A percentile compares a stretch with the other conserved stretches of the same genome.
Conservation (phyloP, 1,140 invertebrate genomes). For the Lepidurus apus region DNA sequence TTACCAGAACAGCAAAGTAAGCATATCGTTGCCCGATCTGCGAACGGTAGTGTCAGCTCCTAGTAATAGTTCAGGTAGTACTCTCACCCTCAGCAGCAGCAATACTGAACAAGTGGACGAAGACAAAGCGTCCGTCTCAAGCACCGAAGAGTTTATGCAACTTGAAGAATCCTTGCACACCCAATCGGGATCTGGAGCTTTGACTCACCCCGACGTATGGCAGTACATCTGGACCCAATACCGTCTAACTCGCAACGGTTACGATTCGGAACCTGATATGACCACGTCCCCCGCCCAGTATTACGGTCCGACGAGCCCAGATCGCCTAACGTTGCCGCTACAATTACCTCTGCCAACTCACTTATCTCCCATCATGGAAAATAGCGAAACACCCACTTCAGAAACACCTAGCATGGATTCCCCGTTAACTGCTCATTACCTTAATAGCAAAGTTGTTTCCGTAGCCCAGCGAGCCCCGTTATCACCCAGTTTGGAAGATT, state of each 20-base stretch:
- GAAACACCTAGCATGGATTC: slow-evolving; percentile 12
- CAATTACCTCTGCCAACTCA: slow-evolving; percentile 38
- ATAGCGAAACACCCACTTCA: slow-evolving; percentile 51
- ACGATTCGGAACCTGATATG: background rate
- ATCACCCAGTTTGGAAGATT: slow-evolving; percentile 53
- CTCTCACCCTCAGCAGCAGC: background rate
- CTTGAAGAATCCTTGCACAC: background rate
- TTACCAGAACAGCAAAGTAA: slow-evolving; percentile 21
- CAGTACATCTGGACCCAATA: background rate
- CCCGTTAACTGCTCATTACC: slow-evolving; percentile 29
- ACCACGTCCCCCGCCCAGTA: background rate
- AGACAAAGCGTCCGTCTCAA: slow-evolving; percentile 7
- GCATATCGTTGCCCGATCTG: slow-evolving; percentile 23
- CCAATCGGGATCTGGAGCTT: background rate
- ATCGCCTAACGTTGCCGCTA: background rate
- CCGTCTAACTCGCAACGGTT: background rate
- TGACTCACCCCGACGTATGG: background rate
- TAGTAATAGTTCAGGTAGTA: background rate
- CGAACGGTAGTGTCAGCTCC: too few species aligned
- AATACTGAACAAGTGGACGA: background rate
- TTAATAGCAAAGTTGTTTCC: slow-evolving; percentile 49
- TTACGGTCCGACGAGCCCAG: background rate
- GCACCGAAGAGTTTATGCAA: background rate
- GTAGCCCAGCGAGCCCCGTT: slow-evolving; percentile 54
- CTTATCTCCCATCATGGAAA: slow-evolving; percentile 54